These are phyloP conservation scores for Thamnophis elegans DNA, from an alignment of 2,797 vertebrate genomes.

Conservation along the genomic window DNA sequence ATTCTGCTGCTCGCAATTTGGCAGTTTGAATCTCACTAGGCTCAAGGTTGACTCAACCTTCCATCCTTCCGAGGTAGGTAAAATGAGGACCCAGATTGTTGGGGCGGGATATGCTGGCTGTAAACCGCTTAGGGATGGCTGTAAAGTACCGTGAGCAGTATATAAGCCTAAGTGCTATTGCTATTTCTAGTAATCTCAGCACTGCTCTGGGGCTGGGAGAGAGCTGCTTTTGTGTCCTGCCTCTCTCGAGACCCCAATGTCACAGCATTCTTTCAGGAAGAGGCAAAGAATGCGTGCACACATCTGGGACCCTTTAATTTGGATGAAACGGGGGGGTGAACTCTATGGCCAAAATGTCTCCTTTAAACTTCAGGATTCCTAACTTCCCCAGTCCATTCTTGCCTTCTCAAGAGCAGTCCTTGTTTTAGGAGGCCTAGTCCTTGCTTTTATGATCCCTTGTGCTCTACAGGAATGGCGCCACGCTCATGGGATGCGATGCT, in stretches of 20 bases:
- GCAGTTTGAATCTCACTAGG: not conserved
- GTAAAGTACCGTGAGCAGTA: not conserved
- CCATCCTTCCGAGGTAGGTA: too few relatives aligned
- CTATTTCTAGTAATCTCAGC: not conserved
- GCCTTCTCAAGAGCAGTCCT: not conserved
- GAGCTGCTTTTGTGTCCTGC: not conserved
- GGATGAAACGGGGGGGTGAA: not conserved
- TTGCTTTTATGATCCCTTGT: not conserved
- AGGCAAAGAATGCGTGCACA: not conserved
- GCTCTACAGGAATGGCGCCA: slow-evolving; percentile 90
- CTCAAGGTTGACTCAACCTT: not conserved
- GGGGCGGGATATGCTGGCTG: not conserved
- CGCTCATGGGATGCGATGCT: slow-evolving; percentile 94
- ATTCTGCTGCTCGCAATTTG: not conserved
- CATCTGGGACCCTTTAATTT: not conserved
- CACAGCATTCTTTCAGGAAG: not conserved
- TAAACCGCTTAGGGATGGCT: not conserved
- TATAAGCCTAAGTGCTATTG: not conserved
- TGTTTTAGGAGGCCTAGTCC: not conserved
- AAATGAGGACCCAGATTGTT: too few relatives aligned
- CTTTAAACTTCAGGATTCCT: not conserved
- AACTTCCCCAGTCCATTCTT: too few relatives aligned
- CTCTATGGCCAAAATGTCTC: not conserved
- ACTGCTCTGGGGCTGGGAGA: too few relatives aligned
- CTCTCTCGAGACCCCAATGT: not conserved